These are phyloP conservation scores for Conops quadrifasciatus DNA, from an alignment of 2,888 invertebrate genomes.

Conservation along the genomic window DNA sequence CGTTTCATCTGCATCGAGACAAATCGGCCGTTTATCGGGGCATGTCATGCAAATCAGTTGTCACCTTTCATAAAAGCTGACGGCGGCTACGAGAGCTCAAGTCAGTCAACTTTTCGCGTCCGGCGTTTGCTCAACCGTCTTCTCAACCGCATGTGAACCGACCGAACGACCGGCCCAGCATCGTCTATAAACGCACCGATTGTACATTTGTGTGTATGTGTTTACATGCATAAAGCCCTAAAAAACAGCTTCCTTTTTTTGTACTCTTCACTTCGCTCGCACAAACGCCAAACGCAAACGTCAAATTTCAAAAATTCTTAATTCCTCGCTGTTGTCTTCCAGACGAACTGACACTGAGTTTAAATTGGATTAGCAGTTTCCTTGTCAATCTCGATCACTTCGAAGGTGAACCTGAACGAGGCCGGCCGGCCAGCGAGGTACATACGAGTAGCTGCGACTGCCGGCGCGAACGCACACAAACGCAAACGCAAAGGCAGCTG, in stretches of 20 bases:
- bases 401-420: constrained; percentile 16
- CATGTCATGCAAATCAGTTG: constrained; percentile 12
- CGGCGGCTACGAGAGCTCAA: not conserved
- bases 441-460: constrained; percentile 2
- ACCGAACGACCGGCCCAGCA: no score
- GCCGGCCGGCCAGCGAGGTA: constrained; percentile 16
- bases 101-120: not conserved
- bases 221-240: not conserved
- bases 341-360: constrained; percentile 63
- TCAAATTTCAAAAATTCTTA: constrained; percentile 19
- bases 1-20: not conserved
- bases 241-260: constrained; percentile 6
- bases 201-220: not conserved
- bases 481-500: constrained; percentile 1
- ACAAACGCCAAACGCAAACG: constrained; percentile 29
- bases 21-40: not conserved
- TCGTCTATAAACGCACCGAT: not conserved
- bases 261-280: constrained; percentile 13
- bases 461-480: constrained; percentile 7
- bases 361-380: constrained; percentile 64
- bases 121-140: not conserved
- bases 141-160: not conserved
- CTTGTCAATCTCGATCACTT: constrained; percentile 56
- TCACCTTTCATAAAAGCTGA: constrained; percentile 13
- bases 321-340: constrained; percentile 46